Evolutionary conservation across 2,797 vertebrate genomes (phyloP).

Genomic region (Ctenosaura bakeri): DNA sequence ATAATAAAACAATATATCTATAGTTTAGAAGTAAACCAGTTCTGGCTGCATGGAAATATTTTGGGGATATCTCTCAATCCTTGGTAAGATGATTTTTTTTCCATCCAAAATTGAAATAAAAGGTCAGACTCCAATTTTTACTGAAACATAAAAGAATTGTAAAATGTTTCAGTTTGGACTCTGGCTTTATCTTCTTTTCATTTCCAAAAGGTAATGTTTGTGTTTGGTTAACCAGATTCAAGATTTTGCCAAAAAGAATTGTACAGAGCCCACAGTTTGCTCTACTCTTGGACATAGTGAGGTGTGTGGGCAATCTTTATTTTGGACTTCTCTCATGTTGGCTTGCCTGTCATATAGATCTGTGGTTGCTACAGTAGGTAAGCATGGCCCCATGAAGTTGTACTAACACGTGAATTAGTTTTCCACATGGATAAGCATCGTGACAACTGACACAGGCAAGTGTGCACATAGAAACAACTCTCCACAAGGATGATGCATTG

Average conservation of each 20-base stretch:
- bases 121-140: not conserved
- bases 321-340: not conserved
- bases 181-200: not conserved
- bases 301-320: not conserved
- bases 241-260: not conserved
- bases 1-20: not conserved
- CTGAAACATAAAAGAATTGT: slow-evolving; percentile 5
- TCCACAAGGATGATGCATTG: not conserved
- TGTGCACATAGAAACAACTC: no score
- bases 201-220: not conserved
- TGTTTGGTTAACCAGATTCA: not conserved
- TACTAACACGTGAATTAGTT: not conserved
- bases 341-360: not conserved
- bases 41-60: no score
- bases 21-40: not conserved
- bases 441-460: not conserved
- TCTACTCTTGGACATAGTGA: not conserved
- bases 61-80: not conserved
- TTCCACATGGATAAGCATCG: not conserved
- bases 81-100: not conserved
- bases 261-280: not conserved
- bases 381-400: not conserved
- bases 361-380: not conserved
- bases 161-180: not conserved
- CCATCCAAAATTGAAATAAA: not conserved